A percentile compares a stretch with the other conserved stretches of the same genome.
Conservation (phyloP, 2,888 invertebrate genomes). For the Diplolepis rosae region DNA sequence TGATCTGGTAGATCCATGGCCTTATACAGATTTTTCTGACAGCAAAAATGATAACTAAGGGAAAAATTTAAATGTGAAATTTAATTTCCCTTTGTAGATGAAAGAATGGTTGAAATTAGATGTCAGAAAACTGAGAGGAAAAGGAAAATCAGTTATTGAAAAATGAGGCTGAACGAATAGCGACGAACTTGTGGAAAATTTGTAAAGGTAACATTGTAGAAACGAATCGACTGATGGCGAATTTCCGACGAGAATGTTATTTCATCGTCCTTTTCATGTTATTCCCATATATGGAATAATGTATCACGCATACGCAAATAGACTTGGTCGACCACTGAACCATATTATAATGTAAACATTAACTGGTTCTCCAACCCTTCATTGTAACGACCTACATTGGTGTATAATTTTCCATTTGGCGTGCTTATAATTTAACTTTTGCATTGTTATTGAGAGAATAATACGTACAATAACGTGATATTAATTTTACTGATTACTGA, state of each 20-base stretch:
- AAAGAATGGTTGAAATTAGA: conserved; percentile 13
- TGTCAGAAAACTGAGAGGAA: neutral
- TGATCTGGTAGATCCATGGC: too few species aligned
- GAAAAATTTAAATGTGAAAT: conserved; percentile 8
- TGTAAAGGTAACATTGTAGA: conserved; percentile 22
- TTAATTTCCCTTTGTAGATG: conserved; percentile 16
- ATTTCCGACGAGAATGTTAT: conserved; percentile 15
- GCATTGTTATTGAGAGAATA: too few species aligned
- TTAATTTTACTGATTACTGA: too few species aligned
- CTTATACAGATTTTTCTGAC: too few species aligned
- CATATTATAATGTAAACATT: conserved; percentile 27
- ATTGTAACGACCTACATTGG: neutral
- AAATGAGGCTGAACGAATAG: neutral
- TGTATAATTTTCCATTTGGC: too few species aligned
- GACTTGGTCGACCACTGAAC: conserved; percentile 2
- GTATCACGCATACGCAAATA: conserved; percentile 19
- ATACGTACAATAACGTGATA: too few species aligned
- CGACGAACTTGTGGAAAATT: too few species aligned
- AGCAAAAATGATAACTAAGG: neutral
- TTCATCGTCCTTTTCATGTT: conserved; percentile 13
- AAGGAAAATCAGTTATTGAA: conserved; percentile 1
- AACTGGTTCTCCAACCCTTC: conserved; percentile 2
- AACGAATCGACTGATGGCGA: neutral
- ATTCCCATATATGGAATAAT: conserved; percentile 13
- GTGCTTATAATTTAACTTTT: too few species aligned